Percentiles rank a stretch among this genome's conserved stretches.
Evolutionary conservation across 2,797 vertebrate species (phyloP).

Genomic region (Ctenochaetus hawaiiensis): DNA sequence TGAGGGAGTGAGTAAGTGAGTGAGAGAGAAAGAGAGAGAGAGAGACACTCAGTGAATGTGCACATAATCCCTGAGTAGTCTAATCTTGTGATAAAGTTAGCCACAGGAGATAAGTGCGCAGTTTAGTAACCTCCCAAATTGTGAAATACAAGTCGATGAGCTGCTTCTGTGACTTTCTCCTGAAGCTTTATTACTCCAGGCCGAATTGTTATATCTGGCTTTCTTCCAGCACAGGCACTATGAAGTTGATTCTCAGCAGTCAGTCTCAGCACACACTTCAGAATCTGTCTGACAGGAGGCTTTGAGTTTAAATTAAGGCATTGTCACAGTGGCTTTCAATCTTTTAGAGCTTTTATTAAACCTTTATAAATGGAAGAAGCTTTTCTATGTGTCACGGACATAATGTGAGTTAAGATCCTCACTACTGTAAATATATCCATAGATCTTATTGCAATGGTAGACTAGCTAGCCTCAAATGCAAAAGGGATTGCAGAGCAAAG

Average conservation of each 20-base stretch:
- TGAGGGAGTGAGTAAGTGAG: neutral
- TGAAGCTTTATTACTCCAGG: slow-evolving; percentile 47
- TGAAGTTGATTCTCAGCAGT: slow-evolving; percentile 56
- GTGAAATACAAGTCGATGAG: slow-evolving; percentile 45
- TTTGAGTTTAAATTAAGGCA: slow-evolving; percentile 35
- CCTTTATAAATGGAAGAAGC: slow-evolving; percentile 1
- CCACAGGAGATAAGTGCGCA: slow-evolving; percentile 39
- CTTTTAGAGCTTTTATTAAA: slow-evolving; percentile 30
- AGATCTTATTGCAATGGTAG: slow-evolving; percentile 40
- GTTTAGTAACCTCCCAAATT: slow-evolving; percentile 46
- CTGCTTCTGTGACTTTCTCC: slow-evolving; percentile 39
- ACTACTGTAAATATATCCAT: slow-evolving; percentile 40
- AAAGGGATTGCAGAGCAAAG: slow-evolving; percentile 23
- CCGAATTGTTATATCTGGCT: slow-evolving; percentile 40
- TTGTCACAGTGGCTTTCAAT: slow-evolving; percentile 19
- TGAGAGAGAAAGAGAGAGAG: neutral
- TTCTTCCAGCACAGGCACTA: slow-evolving; percentile 32
- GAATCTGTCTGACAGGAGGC: slow-evolving; percentile 29
- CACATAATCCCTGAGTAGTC: slow-evolving; percentile 34
- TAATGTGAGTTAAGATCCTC: slow-evolving; percentile 18
- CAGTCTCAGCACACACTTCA: slow-evolving; percentile 41
- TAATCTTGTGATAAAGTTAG: slow-evolving; percentile 19
- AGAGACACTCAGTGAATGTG: no score
- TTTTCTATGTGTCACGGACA: slow-evolving; percentile 20
- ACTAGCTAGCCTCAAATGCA: slow-evolving; percentile 41